Conservation (phyloP, 2,888 invertebrate genomes). For the Galerucella pusilla region DNA sequence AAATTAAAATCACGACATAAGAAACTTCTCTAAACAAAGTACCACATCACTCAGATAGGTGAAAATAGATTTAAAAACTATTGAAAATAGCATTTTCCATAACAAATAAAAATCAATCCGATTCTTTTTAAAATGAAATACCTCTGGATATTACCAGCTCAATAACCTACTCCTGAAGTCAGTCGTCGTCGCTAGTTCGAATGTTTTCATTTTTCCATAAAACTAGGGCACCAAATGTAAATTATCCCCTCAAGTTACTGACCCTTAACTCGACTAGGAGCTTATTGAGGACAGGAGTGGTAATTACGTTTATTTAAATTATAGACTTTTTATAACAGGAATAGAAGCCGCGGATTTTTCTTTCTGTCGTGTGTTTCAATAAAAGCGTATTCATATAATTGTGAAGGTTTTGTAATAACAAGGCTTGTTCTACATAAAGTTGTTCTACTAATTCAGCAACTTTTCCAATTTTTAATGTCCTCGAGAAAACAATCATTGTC, state of each 20-base stretch:
- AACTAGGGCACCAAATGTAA: conserved; percentile 24
- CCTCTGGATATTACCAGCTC: too few relatives aligned
- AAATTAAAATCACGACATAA: background rate
- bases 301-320: conserved; percentile 21
- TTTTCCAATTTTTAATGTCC: too few relatives aligned
- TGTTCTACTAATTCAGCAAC: background rate
- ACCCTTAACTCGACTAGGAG: conserved; percentile 9
- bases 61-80: too few relatives aligned
- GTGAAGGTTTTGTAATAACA: background rate
- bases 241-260: conserved; percentile 23
- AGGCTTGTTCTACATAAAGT: background rate
- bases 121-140: too few relatives aligned
- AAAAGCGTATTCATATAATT: background rate
- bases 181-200: background rate
- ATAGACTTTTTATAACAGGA: conserved; percentile 16
- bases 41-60: too few relatives aligned
- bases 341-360: background rate
- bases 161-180: too few relatives aligned
- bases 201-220: conserved; percentile 13
- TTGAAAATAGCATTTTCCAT: too few relatives aligned
- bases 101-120: too few relatives aligned
- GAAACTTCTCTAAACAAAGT: background rate
- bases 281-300: conserved; percentile 15
- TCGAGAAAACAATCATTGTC: too few relatives aligned
- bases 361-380: background rate